Evolutionary conservation across 2,797 vertebrate species (phyloP).

Genomic region (Orientallactaga sibirica): DNA sequence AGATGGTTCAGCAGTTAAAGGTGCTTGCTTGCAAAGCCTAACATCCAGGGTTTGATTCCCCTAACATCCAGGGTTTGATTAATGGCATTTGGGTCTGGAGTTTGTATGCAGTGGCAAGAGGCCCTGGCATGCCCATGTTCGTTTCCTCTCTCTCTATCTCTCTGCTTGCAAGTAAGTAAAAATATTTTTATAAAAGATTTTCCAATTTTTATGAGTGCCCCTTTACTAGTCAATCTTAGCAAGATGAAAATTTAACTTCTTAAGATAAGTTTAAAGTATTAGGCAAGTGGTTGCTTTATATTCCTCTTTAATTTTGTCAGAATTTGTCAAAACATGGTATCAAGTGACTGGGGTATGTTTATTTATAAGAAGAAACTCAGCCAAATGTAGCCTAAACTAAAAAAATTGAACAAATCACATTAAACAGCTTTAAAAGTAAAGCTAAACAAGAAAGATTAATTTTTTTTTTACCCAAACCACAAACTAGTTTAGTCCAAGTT

Average conservation of each 20-base stretch:
- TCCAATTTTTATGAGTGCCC: slow-evolving; percentile 24
- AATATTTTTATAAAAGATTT: slow-evolving; percentile 21
- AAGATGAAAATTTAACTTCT: slow-evolving; percentile 57
- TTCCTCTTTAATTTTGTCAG: slow-evolving; percentile 68
- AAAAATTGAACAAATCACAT: slow-evolving; percentile 58
- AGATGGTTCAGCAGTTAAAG: too few species aligned
- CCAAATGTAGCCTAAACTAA: slow-evolving; percentile 54
- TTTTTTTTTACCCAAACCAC: neutral
- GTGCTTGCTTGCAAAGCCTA: too few species aligned
- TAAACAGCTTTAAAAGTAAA: slow-evolving; percentile 61
- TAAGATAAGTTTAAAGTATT: slow-evolving; percentile 58
- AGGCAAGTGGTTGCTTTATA: slow-evolving; percentile 55
- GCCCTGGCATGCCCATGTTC: too few species aligned
- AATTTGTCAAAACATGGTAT: slow-evolving; percentile 73
- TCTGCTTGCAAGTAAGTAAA: too few species aligned
- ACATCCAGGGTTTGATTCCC: too few species aligned
- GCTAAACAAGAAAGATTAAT: neutral
- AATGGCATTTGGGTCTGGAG: too few species aligned
- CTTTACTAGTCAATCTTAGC: slow-evolving; percentile 15
- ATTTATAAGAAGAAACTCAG: slow-evolving; percentile 72
- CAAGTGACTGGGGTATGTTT: slow-evolving; percentile 46
- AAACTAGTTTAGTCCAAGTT: slow-evolving; percentile 35
- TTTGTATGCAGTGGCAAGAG: too few species aligned
- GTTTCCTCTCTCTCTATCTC: too few species aligned
- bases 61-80: too few species aligned